These are phyloP conservation scores for Macrophya annulata DNA, from an alignment of 2,888 invertebrate genomes.

Conservation along the genomic window DNA sequence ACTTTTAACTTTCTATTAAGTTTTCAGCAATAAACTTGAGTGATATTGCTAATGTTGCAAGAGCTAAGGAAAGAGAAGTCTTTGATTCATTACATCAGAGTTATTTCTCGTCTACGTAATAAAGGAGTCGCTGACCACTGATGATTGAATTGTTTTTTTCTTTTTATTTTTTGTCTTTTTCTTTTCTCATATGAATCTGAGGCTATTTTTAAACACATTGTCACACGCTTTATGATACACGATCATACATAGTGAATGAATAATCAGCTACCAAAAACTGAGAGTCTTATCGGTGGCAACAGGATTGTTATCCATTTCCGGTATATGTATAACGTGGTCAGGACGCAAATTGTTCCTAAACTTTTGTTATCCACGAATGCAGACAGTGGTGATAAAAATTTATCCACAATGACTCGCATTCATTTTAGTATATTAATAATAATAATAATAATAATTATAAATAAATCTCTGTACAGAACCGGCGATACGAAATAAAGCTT, in stretches of 20 bases:
- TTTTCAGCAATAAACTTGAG: background rate
- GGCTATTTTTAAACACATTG: conserved; percentile 16
- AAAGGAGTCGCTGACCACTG: background rate
- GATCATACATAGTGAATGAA: background rate
- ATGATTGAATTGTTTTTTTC: conserved; percentile 29
- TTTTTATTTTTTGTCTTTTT: background rate
- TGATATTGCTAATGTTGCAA: background rate
- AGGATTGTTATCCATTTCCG: conserved; percentile 37
- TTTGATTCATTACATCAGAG: background rate
- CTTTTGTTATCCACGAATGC: conserved; percentile 61
- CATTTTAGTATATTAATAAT: conserved; percentile 73
- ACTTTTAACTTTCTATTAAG: background rate
- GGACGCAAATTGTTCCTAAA: background rate
- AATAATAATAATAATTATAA: conserved; percentile 68
- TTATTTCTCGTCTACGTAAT: background rate
- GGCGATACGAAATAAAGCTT: conserved; percentile 5
- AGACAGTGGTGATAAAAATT: conserved; percentile 66
- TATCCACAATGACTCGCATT: conserved; percentile 62
- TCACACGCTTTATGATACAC: background rate
- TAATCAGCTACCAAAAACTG: conserved; percentile 12
- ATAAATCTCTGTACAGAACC: conserved; percentile 66
- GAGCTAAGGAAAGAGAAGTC: background rate
- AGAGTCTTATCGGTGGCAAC: conserved; percentile 12
- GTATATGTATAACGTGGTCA: background rate
- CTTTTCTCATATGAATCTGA: background rate